phyloP scores from a whole-genome alignment of 2,113 vertebrate genomes.

The Oreamnos americanus region DNA sequence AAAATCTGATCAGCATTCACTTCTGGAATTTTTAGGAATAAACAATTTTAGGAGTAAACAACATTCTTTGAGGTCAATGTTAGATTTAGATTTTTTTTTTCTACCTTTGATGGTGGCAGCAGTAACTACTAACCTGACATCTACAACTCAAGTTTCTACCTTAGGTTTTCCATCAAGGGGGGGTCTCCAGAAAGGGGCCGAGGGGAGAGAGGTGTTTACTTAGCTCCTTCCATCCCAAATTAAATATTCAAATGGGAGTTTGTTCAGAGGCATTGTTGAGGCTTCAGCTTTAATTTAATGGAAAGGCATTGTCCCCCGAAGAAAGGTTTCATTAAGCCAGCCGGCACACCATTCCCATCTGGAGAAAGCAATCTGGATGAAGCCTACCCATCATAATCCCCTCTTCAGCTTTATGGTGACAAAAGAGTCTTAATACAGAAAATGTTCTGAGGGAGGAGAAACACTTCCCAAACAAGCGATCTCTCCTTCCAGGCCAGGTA shows the following conservation, averaged over 20 bases:
- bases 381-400: slow-evolving; percentile 86
- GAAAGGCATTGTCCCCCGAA: slow-evolving; percentile 75
- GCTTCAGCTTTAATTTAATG: slow-evolving; percentile 73
- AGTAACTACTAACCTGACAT: not conserved
- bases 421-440: slow-evolving; percentile 86
- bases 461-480: slow-evolving; percentile 87
- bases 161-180: not conserved
- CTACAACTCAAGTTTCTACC: not conserved
- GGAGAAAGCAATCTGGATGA: slow-evolving; percentile 84
- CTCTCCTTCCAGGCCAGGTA: slow-evolving; percentile 85
- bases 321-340: slow-evolving; percentile 85
- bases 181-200: not conserved
- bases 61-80: not conserved
- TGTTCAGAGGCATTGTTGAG: slow-evolving; percentile 54
- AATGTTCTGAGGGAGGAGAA: slow-evolving; percentile 87
- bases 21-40: not conserved
- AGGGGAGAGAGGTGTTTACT: slow-evolving; percentile 43
- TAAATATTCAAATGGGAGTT: slow-evolving; percentile 72
- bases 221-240: slow-evolving; percentile 62
- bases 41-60: not conserved
- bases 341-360: slow-evolving; percentile 83
- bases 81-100: not conserved
- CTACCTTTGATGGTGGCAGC: not conserved
- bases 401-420: slow-evolving; percentile 83
- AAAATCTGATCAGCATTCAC: not conserved